These are phyloP conservation scores for Sterna hirundo DNA, from an alignment of 2,113 vertebrate genomes.

Conservation along the genomic window DNA sequence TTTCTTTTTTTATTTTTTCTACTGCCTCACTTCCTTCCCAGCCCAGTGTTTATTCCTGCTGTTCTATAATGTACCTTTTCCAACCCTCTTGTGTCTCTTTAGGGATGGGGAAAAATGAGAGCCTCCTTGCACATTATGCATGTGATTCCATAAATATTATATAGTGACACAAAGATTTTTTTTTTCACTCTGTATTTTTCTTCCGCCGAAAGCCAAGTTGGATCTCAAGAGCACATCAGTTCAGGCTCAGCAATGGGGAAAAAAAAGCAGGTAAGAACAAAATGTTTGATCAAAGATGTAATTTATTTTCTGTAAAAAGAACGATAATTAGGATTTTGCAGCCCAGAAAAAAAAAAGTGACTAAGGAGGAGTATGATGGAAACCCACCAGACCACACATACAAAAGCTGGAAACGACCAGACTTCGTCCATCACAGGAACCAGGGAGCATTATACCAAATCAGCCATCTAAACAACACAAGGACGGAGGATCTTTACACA, in stretches of 20 bases:
- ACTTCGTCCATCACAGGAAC: not conserved
- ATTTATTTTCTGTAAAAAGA: not conserved
- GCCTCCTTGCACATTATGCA: not conserved
- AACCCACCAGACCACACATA: not conserved
- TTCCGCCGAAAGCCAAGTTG: not conserved
- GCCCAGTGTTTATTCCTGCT: not conserved
- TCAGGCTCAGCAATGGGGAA: not conserved
- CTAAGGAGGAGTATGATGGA: not conserved
- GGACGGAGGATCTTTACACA: not conserved
- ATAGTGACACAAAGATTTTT: not conserved
- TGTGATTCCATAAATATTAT: not conserved
- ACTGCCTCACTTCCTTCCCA: not conserved
- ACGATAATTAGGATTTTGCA: not conserved
- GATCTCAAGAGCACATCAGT: not conserved
- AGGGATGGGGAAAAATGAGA: not conserved
- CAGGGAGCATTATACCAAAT: not conserved
- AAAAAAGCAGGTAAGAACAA: not conserved
- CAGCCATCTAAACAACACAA: not conserved
- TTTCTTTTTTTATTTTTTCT: not conserved
- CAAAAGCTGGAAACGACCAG: not conserved
- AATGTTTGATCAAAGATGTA: not conserved
- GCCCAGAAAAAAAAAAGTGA: not conserved
- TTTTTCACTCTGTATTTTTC: not conserved
- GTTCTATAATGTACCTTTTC: not conserved
- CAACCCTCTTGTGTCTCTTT: not conserved